phyloP scores from a whole-genome alignment of 1,140 invertebrate species.

The Orchesella cincta region DNA sequence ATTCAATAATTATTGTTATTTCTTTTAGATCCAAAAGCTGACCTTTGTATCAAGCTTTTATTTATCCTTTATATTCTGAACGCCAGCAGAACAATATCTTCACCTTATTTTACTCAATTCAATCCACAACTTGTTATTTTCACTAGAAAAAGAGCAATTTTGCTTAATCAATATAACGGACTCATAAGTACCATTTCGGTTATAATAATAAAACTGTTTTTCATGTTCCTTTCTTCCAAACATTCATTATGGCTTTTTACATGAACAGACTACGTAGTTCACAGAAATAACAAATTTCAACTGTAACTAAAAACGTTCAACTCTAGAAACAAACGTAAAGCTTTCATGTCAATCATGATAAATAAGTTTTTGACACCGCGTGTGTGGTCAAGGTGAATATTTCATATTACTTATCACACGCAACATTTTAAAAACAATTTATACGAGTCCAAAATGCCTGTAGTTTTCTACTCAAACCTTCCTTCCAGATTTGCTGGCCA shows the following conservation, averaged over 20 bases:
- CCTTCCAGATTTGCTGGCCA: no score
- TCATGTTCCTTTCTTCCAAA: neutral
- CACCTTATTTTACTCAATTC: neutral
- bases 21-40: neutral
- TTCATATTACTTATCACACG: no score
- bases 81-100: slow-evolving; percentile 6
- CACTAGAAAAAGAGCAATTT: neutral
- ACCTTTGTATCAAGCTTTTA: neutral
- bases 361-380: no score
- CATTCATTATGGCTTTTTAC: neutral
- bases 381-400: no score
- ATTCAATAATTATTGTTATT: neutral
- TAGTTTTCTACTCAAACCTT: no score
- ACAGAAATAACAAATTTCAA: neutral
- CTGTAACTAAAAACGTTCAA: no score
- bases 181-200: neutral
- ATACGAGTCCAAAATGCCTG: no score
- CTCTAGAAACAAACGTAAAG: no score
- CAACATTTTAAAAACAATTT: no score
- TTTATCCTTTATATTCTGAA: neutral
- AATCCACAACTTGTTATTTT: neutral
- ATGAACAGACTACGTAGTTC: neutral
- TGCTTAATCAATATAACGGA: neutral
- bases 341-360: no score
- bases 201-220: neutral